Evolutionary conservation across 2,797 vertebrate species (phyloP).

Genomic region (Falco novaeseelandiae): DNA sequence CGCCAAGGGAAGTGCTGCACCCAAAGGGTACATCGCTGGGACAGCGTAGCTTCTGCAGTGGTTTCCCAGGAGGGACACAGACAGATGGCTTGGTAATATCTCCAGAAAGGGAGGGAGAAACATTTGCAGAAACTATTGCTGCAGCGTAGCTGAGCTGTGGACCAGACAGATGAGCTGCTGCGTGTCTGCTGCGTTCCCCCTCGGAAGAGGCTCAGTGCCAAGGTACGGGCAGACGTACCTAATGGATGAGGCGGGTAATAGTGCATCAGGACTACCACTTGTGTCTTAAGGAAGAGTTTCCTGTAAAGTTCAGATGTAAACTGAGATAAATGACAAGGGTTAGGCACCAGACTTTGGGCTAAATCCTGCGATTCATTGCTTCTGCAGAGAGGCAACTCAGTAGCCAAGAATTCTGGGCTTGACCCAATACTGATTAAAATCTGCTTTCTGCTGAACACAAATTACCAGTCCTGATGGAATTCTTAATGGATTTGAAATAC

Average conservation of each 20-base stretch:
- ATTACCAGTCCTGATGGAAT: background rate
- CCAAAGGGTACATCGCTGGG: fast-evolving
- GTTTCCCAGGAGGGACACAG: background rate
- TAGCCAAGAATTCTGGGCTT: background rate
- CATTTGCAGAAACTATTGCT: background rate
- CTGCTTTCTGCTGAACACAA: background rate
- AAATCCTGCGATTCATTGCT: background rate
- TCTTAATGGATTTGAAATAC: background rate
- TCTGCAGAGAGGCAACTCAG: background rate
- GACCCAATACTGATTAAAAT: background rate
- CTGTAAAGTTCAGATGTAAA: background rate
- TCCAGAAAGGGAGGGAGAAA: background rate
- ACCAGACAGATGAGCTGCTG: background rate
- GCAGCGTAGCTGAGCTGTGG: background rate
- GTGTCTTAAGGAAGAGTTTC: background rate
- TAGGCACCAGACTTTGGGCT: background rate
- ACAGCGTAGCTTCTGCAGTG: background rate
- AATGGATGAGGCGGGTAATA: background rate
- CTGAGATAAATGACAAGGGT: background rate
- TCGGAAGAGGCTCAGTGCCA: background rate
- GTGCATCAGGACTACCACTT: background rate
- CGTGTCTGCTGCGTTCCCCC: background rate
- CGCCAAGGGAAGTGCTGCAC: background rate
- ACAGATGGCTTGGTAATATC: background rate
- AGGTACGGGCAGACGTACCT: background rate